Conservation (phyloP, 2,113 vertebrate genomes). For the Pollimyrus isidori region DNA sequence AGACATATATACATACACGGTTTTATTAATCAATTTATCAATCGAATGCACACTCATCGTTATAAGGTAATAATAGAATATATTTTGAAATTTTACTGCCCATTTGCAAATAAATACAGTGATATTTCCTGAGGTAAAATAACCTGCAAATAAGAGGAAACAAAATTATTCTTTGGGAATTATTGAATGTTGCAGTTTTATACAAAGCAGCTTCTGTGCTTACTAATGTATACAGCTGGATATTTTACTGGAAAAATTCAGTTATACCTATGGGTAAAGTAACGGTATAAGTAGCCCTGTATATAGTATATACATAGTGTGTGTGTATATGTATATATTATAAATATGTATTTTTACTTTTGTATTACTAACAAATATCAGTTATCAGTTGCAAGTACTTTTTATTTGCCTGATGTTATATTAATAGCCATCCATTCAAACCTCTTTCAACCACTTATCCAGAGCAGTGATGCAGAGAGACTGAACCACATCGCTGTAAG, state of each 20-base stretch:
- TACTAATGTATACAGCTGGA: neutral
- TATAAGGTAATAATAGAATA: neutral
- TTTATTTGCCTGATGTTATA: neutral
- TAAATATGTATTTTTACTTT: slow-evolving; percentile 17
- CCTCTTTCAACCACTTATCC: neutral
- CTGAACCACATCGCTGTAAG: neutral
- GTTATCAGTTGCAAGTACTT: slow-evolving; percentile 59
- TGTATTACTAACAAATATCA: slow-evolving; percentile 45
- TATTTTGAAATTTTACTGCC: neutral
- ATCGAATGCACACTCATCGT: neutral
- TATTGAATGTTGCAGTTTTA: neutral
- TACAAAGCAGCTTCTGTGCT: neutral
- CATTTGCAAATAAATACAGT: neutral
- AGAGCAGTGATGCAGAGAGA: neutral
- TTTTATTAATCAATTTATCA: neutral
- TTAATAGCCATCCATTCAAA: neutral
- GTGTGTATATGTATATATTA: no score
- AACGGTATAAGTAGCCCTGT: neutral
- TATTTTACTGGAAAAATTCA: neutral
- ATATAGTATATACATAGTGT: no score
- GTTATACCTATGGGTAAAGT: neutral
- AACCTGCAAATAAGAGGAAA: neutral
- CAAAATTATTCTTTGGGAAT: neutral
- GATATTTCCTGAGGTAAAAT: neutral
- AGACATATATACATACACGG: neutral